These are phyloP conservation scores for Squalus acanthias DNA, from an alignment of 2,797 vertebrate species.

Conservation along the genomic window DNA sequence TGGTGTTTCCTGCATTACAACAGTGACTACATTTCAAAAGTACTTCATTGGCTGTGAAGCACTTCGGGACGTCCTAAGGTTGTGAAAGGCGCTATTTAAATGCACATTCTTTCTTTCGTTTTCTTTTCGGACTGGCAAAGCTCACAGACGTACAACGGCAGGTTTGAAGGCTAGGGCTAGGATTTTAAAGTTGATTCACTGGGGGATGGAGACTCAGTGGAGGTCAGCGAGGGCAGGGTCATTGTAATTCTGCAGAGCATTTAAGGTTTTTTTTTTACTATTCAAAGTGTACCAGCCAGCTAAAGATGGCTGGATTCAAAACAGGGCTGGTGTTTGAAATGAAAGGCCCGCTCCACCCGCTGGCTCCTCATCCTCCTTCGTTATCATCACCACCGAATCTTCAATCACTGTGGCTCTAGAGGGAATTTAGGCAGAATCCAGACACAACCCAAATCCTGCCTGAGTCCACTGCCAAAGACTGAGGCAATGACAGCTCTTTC, in stretches of 20 bases:
- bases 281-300: not conserved
- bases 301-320: not conserved
- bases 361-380: not conserved
- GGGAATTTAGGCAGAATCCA: not conserved
- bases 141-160: not conserved
- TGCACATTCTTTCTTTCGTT: not conserved
- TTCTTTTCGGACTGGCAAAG: not conserved
- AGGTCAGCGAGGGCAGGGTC: not conserved
- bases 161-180: too few species aligned
- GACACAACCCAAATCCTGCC: not conserved
- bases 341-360: not conserved
- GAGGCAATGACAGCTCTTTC: not conserved
- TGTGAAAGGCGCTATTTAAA: not conserved
- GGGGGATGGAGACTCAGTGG: too few species aligned
- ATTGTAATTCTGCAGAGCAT: not conserved
- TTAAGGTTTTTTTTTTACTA: not conserved
- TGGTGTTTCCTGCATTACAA: not conserved
- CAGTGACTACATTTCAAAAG: not conserved
- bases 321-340: not conserved
- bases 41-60: not conserved
- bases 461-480: not conserved
- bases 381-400: too few species aligned
- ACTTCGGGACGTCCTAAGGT: not conserved
- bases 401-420: not conserved
- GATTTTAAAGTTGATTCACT: not conserved